A percentile compares a stretch with the other conserved stretches of the same genome.
phyloP scores from a whole-genome alignment of 2,888 invertebrate species.

The Adineta ricciae region DNA sequence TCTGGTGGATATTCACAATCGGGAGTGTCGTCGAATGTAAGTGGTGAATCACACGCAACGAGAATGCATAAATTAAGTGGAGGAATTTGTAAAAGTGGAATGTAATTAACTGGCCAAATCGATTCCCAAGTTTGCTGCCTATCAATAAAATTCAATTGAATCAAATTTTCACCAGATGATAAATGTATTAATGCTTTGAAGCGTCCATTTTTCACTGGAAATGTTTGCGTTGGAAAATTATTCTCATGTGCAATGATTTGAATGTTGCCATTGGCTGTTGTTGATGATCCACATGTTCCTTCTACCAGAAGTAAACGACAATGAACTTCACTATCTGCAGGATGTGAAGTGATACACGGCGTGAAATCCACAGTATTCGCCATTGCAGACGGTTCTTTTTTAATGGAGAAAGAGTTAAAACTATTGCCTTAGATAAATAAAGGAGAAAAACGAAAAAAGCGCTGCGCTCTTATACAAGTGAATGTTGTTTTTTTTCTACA shows the following conservation, averaged over 20 bases:
- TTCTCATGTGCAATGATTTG: not conserved
- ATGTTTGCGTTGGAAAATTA: not conserved
- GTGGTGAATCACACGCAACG: not conserved
- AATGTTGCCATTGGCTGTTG: not conserved
- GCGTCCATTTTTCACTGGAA: not conserved
- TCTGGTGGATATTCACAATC: not conserved
- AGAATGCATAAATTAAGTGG: not conserved
- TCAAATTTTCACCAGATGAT: not conserved
- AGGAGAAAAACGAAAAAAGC: too few relatives aligned
- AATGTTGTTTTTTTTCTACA: too few relatives aligned
- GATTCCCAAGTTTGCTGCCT: not conserved
- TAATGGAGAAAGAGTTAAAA: too few relatives aligned
- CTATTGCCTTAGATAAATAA: too few relatives aligned
- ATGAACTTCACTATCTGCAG: not conserved
- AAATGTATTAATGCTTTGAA: conserved; percentile 13
- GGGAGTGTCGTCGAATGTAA: not conserved
- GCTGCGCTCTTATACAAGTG: too few relatives aligned
- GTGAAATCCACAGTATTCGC: not conserved
- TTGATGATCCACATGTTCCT: not conserved
- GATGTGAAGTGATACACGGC: not conserved
- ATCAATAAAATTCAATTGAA: not conserved
- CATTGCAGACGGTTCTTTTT: too few relatives aligned
- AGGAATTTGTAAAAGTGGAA: not conserved
- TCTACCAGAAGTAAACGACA: not conserved
- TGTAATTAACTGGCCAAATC: not conserved